These are phyloP conservation scores for Myotis myotis DNA, from an alignment of 2,797 vertebrate species.

Conservation along the genomic window DNA sequence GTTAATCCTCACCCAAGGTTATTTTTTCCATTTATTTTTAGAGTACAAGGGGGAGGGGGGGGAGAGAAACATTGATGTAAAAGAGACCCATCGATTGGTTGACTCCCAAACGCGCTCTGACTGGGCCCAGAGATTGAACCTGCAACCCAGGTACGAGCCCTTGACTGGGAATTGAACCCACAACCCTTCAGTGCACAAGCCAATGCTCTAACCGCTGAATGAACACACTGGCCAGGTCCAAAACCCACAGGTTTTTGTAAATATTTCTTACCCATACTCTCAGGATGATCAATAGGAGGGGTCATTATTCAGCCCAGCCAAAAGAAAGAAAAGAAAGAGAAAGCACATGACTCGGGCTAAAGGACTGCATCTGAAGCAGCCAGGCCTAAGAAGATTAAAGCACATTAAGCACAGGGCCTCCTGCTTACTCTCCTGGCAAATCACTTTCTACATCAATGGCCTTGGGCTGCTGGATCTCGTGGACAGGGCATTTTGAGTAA, in stretches of 20 bases:
- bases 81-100: too few species aligned
- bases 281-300: neutral
- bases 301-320: neutral
- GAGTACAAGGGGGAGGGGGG: too few species aligned
- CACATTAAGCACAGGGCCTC: constrained; percentile 10
- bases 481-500: constrained; percentile 1
- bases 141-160: too few species aligned
- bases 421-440: neutral
- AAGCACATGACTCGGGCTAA: neutral
- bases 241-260: constrained; percentile 43
- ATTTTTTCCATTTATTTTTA: too few species aligned
- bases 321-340: neutral
- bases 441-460: neutral
- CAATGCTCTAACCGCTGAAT: too few species aligned
- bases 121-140: too few species aligned
- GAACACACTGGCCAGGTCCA: neutral
- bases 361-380: constrained; percentile 24
- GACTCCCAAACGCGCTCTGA: too few species aligned
- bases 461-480: neutral
- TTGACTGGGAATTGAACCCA: too few species aligned
- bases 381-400: constrained; percentile 62
- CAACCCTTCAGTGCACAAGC: too few species aligned
- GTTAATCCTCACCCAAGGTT: too few species aligned
- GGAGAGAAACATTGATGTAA: too few species aligned
- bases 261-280: constrained; percentile 21